Conservation (phyloP, 2,888 invertebrate genomes). For the Artemia sinica region DNA sequence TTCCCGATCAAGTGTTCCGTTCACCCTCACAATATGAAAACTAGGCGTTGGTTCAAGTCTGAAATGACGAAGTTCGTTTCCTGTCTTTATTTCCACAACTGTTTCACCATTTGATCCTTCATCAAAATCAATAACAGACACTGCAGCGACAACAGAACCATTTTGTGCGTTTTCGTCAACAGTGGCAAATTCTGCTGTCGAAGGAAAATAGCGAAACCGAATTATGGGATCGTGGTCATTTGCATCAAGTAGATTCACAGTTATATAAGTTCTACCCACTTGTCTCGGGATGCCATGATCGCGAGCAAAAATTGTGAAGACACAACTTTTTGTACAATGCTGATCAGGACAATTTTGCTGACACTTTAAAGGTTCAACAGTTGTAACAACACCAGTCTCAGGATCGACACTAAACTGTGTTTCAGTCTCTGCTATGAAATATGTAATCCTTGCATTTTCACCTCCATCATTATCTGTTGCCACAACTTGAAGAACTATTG, state of each 20-base stretch:
- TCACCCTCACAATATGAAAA: constrained; percentile 75
- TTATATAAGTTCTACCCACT: constrained; percentile 79
- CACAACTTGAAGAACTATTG: constrained; percentile 70
- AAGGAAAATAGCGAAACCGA: constrained; percentile 63
- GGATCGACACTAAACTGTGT: constrained; percentile 79
- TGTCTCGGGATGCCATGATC: constrained; percentile 81
- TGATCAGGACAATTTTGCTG: constrained; percentile 49
- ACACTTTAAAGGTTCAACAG: constrained; percentile 59
- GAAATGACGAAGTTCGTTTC: constrained; percentile 80
- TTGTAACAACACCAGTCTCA: constrained; percentile 73
- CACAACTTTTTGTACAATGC: constrained; percentile 70
- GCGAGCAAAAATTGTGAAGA: constrained; percentile 78
- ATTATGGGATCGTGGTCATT: constrained; percentile 87
- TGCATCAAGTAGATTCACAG: constrained; percentile 74
- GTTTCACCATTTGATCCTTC: constrained; percentile 82
- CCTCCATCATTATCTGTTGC: constrained; percentile 84
- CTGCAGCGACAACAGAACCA: constrained; percentile 78
- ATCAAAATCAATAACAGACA: constrained; percentile 77
- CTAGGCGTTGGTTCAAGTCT: constrained; percentile 58
- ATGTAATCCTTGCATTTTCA: constrained; percentile 79
- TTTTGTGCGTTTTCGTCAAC: constrained; percentile 85
- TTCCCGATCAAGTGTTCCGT: constrained; percentile 76
- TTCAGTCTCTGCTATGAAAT: constrained; percentile 67
- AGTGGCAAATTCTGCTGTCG: constrained; percentile 66
- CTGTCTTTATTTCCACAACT: constrained; percentile 59